phyloP scores from a whole-genome alignment of 30 jellyfish, hydroid and myxozoan species.

The Clytia hemisphaerica region DNA sequence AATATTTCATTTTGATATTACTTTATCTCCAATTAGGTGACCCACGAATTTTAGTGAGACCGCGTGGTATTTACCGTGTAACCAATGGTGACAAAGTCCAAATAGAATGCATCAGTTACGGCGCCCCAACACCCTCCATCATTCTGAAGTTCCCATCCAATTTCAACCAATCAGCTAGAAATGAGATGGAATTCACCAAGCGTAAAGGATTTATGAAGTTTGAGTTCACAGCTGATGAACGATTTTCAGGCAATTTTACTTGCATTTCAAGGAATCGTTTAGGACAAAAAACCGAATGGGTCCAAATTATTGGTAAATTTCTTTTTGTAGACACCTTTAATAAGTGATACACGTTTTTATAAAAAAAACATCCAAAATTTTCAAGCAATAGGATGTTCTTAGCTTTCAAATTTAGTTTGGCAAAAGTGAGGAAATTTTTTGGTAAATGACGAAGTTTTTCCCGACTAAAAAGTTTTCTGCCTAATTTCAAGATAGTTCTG shows the following conservation, averaged over 20 bases:
- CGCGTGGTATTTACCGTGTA: slow-evolving; percentile 50
- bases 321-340: neutral
- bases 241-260: slow-evolving; percentile 18
- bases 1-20: neutral
- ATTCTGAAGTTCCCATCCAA: slow-evolving; percentile 7
- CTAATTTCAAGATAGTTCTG: too few species aligned
- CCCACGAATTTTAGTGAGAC: slow-evolving; percentile 43
- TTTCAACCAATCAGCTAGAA: neutral
- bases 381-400: too few species aligned
- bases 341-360: too few species aligned
- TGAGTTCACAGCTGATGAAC: slow-evolving; percentile 9
- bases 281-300: slow-evolving; percentile 28
- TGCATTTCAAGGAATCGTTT: slow-evolving; percentile 3
- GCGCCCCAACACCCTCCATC: slow-evolving; percentile 15
- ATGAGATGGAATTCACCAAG: neutral
- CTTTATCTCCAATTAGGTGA: slow-evolving; percentile 29
- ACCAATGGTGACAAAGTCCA: slow-evolving; percentile 29
- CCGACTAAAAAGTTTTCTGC: too few species aligned
- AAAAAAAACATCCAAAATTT: neutral
- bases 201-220: slow-evolving; percentile 2
- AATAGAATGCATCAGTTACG: slow-evolving; percentile 35
- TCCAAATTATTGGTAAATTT: slow-evolving; percentile 4
- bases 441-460: too few species aligned
- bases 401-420: too few species aligned
- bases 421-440: too few species aligned